These are phyloP conservation scores for Drosophila dives DNA, from an alignment of 2,888 invertebrate species.

Conservation along the genomic window DNA sequence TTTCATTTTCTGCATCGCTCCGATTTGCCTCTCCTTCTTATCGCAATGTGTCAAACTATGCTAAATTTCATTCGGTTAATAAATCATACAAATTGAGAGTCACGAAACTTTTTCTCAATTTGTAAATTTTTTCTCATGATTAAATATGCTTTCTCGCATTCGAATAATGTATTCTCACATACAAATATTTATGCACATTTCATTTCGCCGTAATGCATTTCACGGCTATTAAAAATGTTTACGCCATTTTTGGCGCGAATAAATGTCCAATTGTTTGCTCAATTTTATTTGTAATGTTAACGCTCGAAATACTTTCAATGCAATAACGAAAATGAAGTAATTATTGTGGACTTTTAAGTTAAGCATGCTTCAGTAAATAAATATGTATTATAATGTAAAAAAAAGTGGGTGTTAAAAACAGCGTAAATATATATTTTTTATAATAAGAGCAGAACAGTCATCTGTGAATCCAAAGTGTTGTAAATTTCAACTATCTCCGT, in stretches of 20 bases:
- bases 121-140: neutral
- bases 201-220: constrained; percentile 20
- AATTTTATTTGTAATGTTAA: constrained; percentile 47
- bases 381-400: neutral
- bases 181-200: constrained; percentile 4
- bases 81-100: constrained; percentile 49
- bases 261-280: constrained; percentile 49
- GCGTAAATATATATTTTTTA: neutral
- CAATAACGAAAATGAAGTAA: constrained; percentile 11
- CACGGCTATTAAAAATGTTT: constrained; percentile 56
- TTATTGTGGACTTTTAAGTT: constrained; percentile 2
- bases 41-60: constrained; percentile 75
- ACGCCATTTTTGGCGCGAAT: constrained; percentile 33
- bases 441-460: neutral
- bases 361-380: constrained; percentile 1
- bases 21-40: constrained; percentile 48
- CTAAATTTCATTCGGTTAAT: constrained; percentile 61
- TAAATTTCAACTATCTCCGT: neutral
- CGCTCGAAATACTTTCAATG: constrained; percentile 16
- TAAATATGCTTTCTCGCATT: neutral
- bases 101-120: constrained; percentile 17
- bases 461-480: neutral
- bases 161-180: constrained; percentile 8
- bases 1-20: constrained; percentile 46
- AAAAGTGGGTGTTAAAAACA: too few species aligned